Percentiles rank a stretch among this genome's conserved stretches.
Conservation (phyloP, 2,888 invertebrate species). For the Elegia similella region DNA sequence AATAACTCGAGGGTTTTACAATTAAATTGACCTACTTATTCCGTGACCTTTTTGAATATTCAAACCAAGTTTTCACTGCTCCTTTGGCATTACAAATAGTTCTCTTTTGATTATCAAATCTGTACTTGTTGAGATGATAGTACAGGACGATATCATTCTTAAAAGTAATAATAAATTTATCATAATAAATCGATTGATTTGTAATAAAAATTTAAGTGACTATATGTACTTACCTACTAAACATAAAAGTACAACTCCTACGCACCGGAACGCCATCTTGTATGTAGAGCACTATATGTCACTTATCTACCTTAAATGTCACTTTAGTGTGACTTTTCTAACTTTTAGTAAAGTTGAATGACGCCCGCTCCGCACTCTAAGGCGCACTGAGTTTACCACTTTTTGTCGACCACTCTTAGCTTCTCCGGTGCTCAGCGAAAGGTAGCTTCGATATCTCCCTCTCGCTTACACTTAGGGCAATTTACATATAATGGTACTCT, state of each 20-base stretch:
- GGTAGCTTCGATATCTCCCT: constrained; percentile 55
- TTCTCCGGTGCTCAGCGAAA: constrained; percentile 65
- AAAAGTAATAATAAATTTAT: not conserved
- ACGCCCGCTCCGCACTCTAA: constrained; percentile 67
- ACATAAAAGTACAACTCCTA: constrained; percentile 59
- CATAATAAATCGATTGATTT: not conserved
- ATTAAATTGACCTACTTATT: constrained; percentile 10
- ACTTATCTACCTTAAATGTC: constrained; percentile 58
- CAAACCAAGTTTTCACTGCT: constrained; percentile 1
- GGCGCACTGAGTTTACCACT: constrained; percentile 72
- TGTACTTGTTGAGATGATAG: not conserved
- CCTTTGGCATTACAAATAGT: not conserved
- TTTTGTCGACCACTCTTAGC: constrained; percentile 73
- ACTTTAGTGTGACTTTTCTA: constrained; percentile 59
- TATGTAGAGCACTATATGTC: constrained; percentile 49
- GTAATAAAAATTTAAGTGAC: not conserved
- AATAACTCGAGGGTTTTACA: constrained; percentile 6
- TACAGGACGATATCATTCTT: too few relatives aligned
- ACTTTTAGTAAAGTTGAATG: constrained; percentile 45
- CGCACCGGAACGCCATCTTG: constrained; percentile 68
- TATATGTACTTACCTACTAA: constrained; percentile 61
- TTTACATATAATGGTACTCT: constrained; percentile 41
- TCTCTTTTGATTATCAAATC: not conserved
- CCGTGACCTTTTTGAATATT: constrained; percentile 17
- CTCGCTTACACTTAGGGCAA: constrained; percentile 43